These are phyloP conservation scores for Aldabrachelys gigantea DNA, from an alignment of 2,113 vertebrate genomes.

Conservation along the genomic window DNA sequence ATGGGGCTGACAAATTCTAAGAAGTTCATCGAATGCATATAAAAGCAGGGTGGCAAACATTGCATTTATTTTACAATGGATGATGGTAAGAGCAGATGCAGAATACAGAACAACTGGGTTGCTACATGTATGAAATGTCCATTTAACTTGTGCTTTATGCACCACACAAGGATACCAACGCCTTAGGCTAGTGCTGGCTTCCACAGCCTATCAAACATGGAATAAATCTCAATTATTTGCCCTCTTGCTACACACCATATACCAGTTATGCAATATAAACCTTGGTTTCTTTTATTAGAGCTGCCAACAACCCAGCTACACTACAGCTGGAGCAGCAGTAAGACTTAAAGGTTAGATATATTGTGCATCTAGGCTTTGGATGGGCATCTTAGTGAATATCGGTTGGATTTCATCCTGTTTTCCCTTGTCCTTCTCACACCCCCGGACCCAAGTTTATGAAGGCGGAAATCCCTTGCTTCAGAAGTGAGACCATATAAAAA, in stretches of 20 bases:
- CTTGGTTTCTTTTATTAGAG: not conserved
- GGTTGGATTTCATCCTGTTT: not conserved
- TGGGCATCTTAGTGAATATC: not conserved
- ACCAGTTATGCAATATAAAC: not conserved
- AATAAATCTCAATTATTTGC: not conserved
- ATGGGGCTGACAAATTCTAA: not conserved
- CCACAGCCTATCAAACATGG: not conserved
- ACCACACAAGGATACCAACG: not conserved
- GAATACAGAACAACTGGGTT: not conserved
- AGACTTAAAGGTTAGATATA: not conserved
- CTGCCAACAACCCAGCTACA: not conserved
- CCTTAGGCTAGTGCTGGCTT: not conserved
- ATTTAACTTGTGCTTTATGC: not conserved
- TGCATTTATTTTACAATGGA: not conserved
- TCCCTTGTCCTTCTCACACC: too few relatives aligned
- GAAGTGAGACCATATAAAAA: not conserved
- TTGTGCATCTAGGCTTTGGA: not conserved
- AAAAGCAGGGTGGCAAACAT: not conserved
- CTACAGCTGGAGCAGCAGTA: not conserved
- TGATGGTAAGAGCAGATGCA: not conserved
- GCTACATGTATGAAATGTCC: not conserved
- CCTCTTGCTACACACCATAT: not conserved
- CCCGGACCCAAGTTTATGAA: not conserved
- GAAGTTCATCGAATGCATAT: not conserved
- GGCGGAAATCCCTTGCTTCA: not conserved